A percentile compares a stretch with the other conserved stretches of the same genome.
These are phyloP conservation scores for Gryon sp. DNA, from an alignment of 1,140 invertebrate genomes.

Conservation along the genomic window DNA sequence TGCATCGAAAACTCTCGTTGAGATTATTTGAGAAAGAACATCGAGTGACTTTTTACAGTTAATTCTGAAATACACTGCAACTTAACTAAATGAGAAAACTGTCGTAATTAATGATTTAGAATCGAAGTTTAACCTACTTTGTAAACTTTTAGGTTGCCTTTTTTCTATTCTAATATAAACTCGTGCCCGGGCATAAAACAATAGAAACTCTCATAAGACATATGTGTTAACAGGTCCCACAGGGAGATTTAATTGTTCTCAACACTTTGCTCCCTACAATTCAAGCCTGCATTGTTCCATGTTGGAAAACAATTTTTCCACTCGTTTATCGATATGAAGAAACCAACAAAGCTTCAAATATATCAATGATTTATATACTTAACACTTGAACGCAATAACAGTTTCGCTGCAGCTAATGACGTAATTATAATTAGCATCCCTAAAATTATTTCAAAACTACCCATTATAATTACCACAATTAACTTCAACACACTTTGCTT, in stretches of 20 bases:
- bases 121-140: conserved; percentile 16
- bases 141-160: too few species aligned
- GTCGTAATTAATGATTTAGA: conserved; percentile 11
- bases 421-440: conserved; percentile 57
- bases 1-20: conserved; percentile 37
- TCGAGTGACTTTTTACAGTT: conserved; percentile 46
- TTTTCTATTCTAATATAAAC: too few species aligned
- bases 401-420: conserved; percentile 50
- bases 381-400: conserved; percentile 51
- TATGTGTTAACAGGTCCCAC: not conserved
- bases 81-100: not conserved
- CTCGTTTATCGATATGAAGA: not conserved
- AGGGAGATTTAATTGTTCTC: not conserved
- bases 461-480: conserved; percentile 64
- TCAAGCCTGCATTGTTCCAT: not conserved
- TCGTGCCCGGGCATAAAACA: conserved; percentile 12
- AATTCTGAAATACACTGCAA: conserved; percentile 12
- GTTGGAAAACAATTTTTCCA: conserved; percentile 15
- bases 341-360: conserved; percentile 5
- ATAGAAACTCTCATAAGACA: not conserved
- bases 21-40: conserved; percentile 41
- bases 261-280: not conserved
- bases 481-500: conserved; percentile 62
- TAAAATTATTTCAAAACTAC: conserved; percentile 63
- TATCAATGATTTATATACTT: conserved; percentile 33